A percentile compares a stretch with the other conserved stretches of the same genome.
Conservation (phyloP, 2,797 vertebrate genomes). For the Podarcis siculus region DNA sequence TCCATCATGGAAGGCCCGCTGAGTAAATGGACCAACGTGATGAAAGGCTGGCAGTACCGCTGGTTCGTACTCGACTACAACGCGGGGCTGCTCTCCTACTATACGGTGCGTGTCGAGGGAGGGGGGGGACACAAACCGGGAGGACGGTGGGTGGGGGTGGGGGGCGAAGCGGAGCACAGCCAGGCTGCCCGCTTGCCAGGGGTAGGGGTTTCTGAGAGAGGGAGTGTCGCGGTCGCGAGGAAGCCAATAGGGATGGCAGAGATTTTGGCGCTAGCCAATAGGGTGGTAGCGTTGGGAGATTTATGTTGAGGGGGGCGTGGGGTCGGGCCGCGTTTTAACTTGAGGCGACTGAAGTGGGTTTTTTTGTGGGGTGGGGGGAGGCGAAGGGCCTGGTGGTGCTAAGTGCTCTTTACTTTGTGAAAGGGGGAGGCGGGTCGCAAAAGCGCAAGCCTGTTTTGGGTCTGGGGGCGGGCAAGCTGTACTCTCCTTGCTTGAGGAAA, state of each 20-base stretch:
- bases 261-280: constrained; percentile 49
- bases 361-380: background rate
- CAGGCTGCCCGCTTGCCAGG: background rate
- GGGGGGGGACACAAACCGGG: too few relatives aligned
- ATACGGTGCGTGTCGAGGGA: constrained; percentile 87
- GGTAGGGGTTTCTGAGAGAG: constrained; percentile 38
- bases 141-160: too few relatives aligned
- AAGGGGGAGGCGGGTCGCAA: too few relatives aligned
- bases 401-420: background rate
- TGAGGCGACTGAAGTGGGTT: background rate
- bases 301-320: constrained; percentile 15
- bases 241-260: constrained; percentile 64
- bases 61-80: constrained; percentile 99
- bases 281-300: constrained; percentile 28
- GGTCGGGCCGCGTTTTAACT: constrained; percentile 4
- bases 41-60: constrained; percentile 99
- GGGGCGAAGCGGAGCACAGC: background rate
- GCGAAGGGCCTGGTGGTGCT: background rate
- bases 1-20: constrained; percentile 98
- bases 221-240: constrained; percentile 11
- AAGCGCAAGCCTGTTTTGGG: background rate
- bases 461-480: background rate
- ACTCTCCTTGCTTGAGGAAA: background rate
- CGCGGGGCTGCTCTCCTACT: constrained; percentile 94
- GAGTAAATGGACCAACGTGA: constrained; percentile 99